A percentile compares a stretch with the other conserved stretches of the same genome.
These are phyloP conservation scores for Holotrichia oblita DNA, from an alignment of 1,140 invertebrate species.

Conservation along the genomic window DNA sequence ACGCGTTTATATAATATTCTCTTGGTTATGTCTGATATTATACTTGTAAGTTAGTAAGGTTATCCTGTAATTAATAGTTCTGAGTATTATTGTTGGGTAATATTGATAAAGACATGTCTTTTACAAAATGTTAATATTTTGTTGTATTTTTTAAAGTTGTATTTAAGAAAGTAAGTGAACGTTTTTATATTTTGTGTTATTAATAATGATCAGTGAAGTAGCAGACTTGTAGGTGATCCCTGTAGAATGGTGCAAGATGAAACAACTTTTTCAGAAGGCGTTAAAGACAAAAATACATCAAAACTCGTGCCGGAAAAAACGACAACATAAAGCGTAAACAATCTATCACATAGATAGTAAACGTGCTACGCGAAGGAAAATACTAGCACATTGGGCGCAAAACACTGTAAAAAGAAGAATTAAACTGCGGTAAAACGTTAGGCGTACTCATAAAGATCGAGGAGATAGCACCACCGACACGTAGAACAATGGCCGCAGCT, in stretches of 20 bases:
- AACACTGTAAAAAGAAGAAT: not conserved
- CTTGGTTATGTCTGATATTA: too few species aligned
- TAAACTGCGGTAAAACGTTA: not conserved
- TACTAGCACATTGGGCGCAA: not conserved
- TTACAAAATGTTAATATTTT: too few species aligned
- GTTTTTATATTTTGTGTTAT: not conserved
- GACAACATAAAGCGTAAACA: not conserved
- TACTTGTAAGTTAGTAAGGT: too few species aligned
- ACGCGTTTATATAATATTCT: too few species aligned
- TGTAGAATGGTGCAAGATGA: not conserved
- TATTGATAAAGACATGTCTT: too few species aligned
- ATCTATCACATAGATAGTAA: conserved; percentile 3
- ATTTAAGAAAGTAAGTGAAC: too few species aligned
- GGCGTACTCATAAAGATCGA: not conserved
- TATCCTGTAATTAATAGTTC: too few species aligned
- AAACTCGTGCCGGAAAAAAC: not conserved
- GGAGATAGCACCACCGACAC: not conserved
- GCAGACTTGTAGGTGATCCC: not conserved
- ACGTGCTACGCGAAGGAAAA: not conserved
- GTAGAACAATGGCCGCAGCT: conserved; percentile 5
- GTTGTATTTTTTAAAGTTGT: too few species aligned
- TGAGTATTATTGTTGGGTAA: too few species aligned
- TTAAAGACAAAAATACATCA: conserved; percentile 13
- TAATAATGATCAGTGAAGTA: not conserved
- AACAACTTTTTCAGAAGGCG: not conserved